Percentiles rank a stretch among this genome's conserved stretches.
Conservation (phyloP, 1,140 invertebrate species). For the Trachelipus rathkii region DNA sequence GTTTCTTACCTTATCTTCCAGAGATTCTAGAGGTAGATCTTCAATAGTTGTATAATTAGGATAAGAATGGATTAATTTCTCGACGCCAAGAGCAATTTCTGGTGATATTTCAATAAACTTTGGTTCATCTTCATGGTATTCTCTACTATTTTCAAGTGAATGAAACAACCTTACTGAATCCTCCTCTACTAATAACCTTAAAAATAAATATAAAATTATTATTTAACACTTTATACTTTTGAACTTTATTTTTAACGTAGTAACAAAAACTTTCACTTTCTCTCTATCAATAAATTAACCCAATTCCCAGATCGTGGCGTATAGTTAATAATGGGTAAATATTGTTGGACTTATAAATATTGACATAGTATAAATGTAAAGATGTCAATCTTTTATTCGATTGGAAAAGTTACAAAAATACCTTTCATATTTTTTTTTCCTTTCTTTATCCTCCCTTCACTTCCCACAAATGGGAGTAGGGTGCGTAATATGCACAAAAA, state of each 20-base stretch:
- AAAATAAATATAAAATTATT: neutral
- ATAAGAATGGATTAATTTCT: conserved; percentile 67
- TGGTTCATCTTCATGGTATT: conserved; percentile 74
- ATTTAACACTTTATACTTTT: neutral
- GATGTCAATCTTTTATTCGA: no score
- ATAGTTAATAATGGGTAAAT: no score
- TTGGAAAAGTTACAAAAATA: no score
- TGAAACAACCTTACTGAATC: conserved; percentile 68
- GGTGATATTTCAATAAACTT: conserved; percentile 70
- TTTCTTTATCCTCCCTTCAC: no score
- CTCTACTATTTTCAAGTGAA: conserved; percentile 72
- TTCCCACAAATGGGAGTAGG: no score
- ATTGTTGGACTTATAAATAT: no score
- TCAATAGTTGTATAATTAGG: conserved; percentile 69
- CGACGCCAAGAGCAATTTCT: conserved; percentile 62
- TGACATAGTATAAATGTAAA: no score
- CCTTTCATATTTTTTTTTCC: no score
- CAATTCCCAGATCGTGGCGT: no score
- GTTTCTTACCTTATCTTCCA: conserved; percentile 60
- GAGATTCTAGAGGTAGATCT: conserved; percentile 62
- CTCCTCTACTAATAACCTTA: conserved; percentile 55
- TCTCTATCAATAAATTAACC: no score
- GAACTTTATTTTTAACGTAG: neutral
- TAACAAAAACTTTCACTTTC: neutral
- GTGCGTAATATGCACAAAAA: no score